Conservation (phyloP, 2,113 vertebrate species). For the Arizona elegans region DNA sequence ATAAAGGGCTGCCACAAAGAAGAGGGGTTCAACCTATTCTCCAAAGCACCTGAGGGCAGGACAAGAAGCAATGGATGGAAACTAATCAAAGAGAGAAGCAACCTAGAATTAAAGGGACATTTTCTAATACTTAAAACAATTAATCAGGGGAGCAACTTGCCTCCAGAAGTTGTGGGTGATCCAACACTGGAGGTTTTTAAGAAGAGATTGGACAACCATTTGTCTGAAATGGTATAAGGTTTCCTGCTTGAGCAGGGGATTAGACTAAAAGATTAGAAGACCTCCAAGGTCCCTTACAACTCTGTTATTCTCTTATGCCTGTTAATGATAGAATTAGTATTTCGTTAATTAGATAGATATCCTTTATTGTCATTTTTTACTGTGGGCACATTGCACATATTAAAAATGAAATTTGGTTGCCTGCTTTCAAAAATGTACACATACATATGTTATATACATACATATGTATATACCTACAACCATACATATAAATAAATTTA, state of each 20-base stretch:
- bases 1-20: background rate
- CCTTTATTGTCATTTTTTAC: no score
- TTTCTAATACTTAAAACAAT: background rate
- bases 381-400: no score
- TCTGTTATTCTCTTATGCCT: background rate
- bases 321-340: background rate
- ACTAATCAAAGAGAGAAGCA: background rate
- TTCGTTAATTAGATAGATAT: background rate
- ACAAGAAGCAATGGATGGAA: no score
- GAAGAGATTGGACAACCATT: background rate
- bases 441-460: no score
- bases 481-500: background rate
- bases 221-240: background rate
- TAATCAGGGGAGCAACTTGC: background rate
- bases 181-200: background rate
- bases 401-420: no score
- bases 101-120: background rate
- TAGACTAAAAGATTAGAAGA: background rate
- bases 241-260: background rate
- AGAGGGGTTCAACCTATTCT: background rate
- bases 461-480: no score
- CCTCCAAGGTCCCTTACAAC: background rate
- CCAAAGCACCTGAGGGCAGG: no score
- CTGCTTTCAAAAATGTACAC: no score
- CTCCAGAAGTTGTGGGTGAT: background rate